phyloP scores from a whole-genome alignment of 1,140 invertebrate genomes.

The Ips typographus region DNA sequence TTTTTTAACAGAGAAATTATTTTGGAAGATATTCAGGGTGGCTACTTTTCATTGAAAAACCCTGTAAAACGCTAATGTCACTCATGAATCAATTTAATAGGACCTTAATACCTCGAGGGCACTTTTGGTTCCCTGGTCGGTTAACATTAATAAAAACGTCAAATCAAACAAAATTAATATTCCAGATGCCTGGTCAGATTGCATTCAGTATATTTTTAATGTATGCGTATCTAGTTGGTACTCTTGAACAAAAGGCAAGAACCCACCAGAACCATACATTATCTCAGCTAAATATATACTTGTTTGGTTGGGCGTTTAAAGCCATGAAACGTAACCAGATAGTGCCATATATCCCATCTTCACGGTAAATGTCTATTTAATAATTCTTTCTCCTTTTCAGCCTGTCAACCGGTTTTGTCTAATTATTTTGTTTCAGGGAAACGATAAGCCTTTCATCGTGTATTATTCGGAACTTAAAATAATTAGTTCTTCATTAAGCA shows the following conservation, averaged over 20 bases:
- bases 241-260: background rate
- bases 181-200: background rate
- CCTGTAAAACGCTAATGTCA: background rate
- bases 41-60: too few species aligned
- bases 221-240: conserved; percentile 1
- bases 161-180: conserved; percentile 1
- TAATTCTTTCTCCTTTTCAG: conserved; percentile 4
- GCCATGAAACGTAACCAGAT: background rate
- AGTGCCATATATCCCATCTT: background rate
- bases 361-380: conserved; percentile 1
- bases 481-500: too few species aligned
- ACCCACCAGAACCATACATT: background rate
- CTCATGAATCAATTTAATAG: conserved; percentile 1
- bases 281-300: background rate
- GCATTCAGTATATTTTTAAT: conserved; percentile 4
- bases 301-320: conserved; percentile 3
- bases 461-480: too few species aligned
- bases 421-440: background rate
- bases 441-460: too few species aligned
- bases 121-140: background rate
- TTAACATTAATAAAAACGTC: background rate
- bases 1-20: too few species aligned
- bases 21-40: too few species aligned
- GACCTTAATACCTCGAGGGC: background rate
- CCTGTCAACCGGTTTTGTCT: conserved; percentile 8